Conservation (phyloP, 2,113 vertebrate genomes). For the Todiramphus saurophagus region DNA sequence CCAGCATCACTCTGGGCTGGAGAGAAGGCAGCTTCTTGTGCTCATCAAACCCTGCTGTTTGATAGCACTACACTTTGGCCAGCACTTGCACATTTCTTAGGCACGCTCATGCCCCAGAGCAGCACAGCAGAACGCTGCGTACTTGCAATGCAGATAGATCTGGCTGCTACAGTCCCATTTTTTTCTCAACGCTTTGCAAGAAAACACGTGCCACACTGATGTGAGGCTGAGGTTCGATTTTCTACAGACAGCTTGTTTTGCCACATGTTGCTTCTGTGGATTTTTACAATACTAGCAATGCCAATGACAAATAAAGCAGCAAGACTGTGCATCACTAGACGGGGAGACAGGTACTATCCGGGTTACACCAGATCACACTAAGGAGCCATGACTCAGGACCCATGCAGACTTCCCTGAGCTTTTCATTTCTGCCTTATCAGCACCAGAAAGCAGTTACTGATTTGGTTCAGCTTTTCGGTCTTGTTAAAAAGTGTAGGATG, state of each 20-base stretch:
- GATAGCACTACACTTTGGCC: not conserved
- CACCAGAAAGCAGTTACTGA: not conserved
- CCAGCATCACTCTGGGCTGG: not conserved
- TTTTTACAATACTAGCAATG: not conserved
- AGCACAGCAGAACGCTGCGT: not conserved
- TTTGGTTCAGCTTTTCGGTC: not conserved
- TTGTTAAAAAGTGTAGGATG: not conserved
- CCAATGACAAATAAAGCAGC: not conserved
- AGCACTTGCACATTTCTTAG: not conserved
- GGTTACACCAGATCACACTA: not conserved
- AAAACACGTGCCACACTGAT: not conserved
- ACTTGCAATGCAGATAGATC: not conserved
- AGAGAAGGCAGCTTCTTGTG: not conserved
- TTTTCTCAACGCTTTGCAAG: not conserved
- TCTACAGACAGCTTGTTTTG: not conserved
- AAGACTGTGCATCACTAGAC: not conserved
- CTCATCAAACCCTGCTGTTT: not conserved
- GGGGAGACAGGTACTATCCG: not conserved
- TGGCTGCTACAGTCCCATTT: not conserved
- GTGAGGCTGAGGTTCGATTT: not conserved
- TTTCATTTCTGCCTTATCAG: not conserved
- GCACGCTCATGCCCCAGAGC: not conserved
- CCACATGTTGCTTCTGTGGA: not conserved
- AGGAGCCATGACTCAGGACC: not conserved
- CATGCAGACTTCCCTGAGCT: not conserved